phyloP scores from a whole-genome alignment of 1,140 invertebrate species.

The Drosophila auraria region DNA sequence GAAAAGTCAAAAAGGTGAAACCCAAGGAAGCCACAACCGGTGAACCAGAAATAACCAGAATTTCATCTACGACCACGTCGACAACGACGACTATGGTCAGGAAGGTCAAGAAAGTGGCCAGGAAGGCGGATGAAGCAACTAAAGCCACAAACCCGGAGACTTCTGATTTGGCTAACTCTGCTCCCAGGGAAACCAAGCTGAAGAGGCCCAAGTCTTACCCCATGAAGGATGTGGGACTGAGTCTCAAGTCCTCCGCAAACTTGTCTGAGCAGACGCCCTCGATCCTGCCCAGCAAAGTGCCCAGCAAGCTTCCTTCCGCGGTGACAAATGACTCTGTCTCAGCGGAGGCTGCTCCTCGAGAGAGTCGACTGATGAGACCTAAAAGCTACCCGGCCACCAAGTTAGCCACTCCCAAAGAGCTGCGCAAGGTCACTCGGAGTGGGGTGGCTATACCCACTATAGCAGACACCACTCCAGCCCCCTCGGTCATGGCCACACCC shows the following conservation, averaged over 20 bases:
- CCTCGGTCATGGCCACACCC: neutral
- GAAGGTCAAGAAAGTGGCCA: slow-evolving; percentile 75
- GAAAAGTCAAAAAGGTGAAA: slow-evolving; percentile 76
- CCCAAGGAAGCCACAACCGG: slow-evolving; percentile 59
- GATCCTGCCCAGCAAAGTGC: slow-evolving; percentile 47
- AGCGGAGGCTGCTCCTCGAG: slow-evolving; percentile 28
- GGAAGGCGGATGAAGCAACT: slow-evolving; percentile 55
- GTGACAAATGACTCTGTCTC: neutral
- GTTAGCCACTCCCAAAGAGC: slow-evolving; percentile 78
- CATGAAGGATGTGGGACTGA: slow-evolving; percentile 68
- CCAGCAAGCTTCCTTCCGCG: slow-evolving; percentile 36
- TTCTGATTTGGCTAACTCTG: neutral
- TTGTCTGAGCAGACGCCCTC: slow-evolving; percentile 15
- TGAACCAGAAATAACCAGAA: slow-evolving; percentile 1
- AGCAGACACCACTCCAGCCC: slow-evolving; percentile 24
- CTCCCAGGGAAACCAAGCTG: slow-evolving; percentile 86
- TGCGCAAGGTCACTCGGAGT: slow-evolving; percentile 68
- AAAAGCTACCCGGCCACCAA: slow-evolving; percentile 87
- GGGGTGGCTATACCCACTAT: slow-evolving; percentile 67
- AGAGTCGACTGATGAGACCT: slow-evolving; percentile 75
- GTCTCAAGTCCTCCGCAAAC: slow-evolving; percentile 35
- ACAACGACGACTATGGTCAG: slow-evolving; percentile 61
- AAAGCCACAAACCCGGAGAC: slow-evolving; percentile 12
- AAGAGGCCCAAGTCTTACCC: slow-evolving; percentile 87
- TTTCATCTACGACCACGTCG: slow-evolving; percentile 23